Evolutionary conservation across 1,140 invertebrate species (phyloP).

Genomic region (Rhagoletis zephyria): DNA sequence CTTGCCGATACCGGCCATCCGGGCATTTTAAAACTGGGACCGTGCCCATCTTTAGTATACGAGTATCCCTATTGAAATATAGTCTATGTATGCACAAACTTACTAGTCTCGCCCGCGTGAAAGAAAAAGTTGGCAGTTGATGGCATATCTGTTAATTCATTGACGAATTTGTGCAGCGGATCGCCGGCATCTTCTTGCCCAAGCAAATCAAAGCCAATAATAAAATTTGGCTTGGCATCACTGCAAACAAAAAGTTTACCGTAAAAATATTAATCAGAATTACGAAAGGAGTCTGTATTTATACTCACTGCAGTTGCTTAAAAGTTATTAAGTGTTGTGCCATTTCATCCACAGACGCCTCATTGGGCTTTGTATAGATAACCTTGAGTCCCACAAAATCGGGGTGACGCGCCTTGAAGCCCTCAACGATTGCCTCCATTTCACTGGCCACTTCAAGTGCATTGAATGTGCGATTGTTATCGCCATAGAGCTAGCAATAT

Average conservation of each 20-base stretch:
- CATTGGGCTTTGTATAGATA: conserved; percentile 78
- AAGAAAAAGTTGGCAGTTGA: conserved; percentile 80
- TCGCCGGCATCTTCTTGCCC: conserved; percentile 78
- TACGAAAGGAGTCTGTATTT: background rate
- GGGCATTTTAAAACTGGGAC: too few species aligned
- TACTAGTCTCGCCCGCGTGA: conserved; percentile 85
- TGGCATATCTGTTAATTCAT: conserved; percentile 74
- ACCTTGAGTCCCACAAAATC: conserved; percentile 80
- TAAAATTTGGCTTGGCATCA: conserved; percentile 76
- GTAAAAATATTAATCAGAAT: background rate
- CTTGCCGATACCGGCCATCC: too few species aligned
- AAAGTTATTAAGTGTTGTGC: conserved; percentile 65
- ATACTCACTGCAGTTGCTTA: conserved; percentile 70
- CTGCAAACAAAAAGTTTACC: conserved; percentile 66
- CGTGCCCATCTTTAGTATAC: background rate
- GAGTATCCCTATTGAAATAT: conserved; percentile 50
- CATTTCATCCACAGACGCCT: conserved; percentile 68
- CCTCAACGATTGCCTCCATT: conserved; percentile 71
- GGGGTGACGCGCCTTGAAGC: conserved; percentile 76
- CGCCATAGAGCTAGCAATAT: conserved; percentile 66
- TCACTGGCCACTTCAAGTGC: conserved; percentile 69
- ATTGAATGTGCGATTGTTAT: conserved; percentile 66
- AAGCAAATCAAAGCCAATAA: conserved; percentile 81
- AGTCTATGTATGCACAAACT: conserved; percentile 63
- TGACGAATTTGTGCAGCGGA: conserved; percentile 75